These are phyloP conservation scores for Thunnus albacares DNA, from an alignment of 2,797 vertebrate species.

Conservation along the genomic window DNA sequence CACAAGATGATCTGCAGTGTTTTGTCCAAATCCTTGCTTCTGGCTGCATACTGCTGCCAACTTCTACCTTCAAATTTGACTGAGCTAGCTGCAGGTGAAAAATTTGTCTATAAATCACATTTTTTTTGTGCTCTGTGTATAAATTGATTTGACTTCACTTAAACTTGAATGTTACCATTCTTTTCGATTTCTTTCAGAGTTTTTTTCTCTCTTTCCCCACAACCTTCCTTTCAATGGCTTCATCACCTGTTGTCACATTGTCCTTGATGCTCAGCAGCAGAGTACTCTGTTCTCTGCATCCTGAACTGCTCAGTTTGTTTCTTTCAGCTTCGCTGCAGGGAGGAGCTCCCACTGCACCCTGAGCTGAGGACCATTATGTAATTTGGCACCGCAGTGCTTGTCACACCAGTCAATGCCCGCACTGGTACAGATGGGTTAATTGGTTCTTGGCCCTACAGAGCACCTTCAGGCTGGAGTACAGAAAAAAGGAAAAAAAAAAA, in stretches of 20 bases:
- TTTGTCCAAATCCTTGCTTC: background rate
- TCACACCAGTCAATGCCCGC: slow-evolving; percentile 46
- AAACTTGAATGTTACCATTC: too few species aligned
- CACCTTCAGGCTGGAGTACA: slow-evolving; percentile 37
- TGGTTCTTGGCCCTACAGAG: slow-evolving; percentile 61
- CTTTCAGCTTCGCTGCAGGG: slow-evolving; percentile 36
- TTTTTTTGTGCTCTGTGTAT: too few species aligned
- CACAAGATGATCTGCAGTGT: background rate
- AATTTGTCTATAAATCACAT: too few species aligned
- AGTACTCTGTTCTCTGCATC: slow-evolving; percentile 23
- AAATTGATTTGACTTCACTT: too few species aligned
- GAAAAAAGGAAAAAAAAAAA: background rate
- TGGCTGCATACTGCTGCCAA: too few species aligned
- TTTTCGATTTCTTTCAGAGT: background rate
- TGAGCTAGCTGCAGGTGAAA: too few species aligned
- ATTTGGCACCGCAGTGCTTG: slow-evolving; percentile 55
- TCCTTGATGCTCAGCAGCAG: slow-evolving; percentile 34
- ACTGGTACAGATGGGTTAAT: slow-evolving; percentile 68
- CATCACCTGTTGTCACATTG: slow-evolving; percentile 50
- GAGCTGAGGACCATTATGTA: slow-evolving; percentile 57
- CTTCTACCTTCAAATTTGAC: too few species aligned
- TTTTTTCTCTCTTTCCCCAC: background rate
- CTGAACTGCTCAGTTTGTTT: slow-evolving; percentile 38
- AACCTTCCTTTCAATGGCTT: background rate
- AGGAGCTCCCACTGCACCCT: slow-evolving; percentile 41